A percentile compares a stretch with the other conserved stretches of the same genome.
These are phyloP conservation scores for Thera britannica DNA, from an alignment of 2,888 invertebrate species.

Conservation along the genomic window DNA sequence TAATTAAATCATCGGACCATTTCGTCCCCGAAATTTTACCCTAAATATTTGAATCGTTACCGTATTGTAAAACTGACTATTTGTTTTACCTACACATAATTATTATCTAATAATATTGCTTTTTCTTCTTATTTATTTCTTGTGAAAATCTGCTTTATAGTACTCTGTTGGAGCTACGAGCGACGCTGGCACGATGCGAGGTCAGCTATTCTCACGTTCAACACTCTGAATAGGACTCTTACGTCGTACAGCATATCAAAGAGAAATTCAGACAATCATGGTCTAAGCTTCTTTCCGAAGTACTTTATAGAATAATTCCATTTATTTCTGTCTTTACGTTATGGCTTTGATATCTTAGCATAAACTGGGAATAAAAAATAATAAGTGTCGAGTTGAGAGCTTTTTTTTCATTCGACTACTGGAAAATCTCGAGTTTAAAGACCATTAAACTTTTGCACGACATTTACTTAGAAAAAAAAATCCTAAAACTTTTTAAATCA, in stretches of 20 bases:
- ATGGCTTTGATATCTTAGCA: neutral
- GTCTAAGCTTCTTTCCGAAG: constrained; percentile 17
- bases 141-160: neutral
- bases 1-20: too few species aligned
- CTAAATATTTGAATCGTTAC: too few species aligned
- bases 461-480: too few species aligned
- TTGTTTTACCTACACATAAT: too few species aligned
- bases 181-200: constrained; percentile 16
- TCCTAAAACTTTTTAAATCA: too few species aligned
- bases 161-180: constrained; percentile 14
- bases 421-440: neutral
- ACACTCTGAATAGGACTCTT: constrained; percentile 37
- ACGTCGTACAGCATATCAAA: constrained; percentile 38
- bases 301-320: constrained; percentile 9
- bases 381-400: neutral
- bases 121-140: neutral
- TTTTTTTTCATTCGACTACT: neutral
- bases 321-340: constrained; percentile 1
- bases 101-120: too few species aligned
- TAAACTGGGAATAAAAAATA: neutral
- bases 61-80: too few species aligned
- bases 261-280: constrained; percentile 19
- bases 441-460: too few species aligned
- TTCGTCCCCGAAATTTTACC: too few species aligned
- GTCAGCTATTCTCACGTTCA: constrained; percentile 38